These are phyloP conservation scores for Noctua janthina DNA, from an alignment of 2,888 invertebrate species.

Conservation along the genomic window DNA sequence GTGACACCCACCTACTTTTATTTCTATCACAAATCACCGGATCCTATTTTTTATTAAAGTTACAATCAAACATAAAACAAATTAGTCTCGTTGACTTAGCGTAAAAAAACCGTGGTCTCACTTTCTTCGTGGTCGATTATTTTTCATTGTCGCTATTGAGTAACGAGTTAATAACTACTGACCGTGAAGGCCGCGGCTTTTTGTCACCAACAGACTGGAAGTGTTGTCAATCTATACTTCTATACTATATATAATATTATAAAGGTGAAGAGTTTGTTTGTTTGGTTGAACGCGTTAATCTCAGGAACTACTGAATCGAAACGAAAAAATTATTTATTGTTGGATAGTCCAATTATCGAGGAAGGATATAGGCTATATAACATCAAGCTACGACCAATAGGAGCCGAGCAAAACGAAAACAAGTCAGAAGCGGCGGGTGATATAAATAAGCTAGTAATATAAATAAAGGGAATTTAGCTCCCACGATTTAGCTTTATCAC, in stretches of 20 bases:
- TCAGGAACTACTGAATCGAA: too few species aligned
- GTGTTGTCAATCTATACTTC: constrained; percentile 45
- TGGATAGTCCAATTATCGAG: too few species aligned
- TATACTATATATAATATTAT: too few species aligned
- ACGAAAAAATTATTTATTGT: too few species aligned
- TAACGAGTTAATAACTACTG: constrained; percentile 76
- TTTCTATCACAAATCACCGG: neutral
- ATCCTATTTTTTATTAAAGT: constrained; percentile 32
- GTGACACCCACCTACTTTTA: neutral
- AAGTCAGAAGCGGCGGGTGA: too few species aligned
- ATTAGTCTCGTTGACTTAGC: constrained; percentile 60
- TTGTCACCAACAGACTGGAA: constrained; percentile 64
- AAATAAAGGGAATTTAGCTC: constrained; percentile 41
- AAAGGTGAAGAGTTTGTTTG: too few species aligned
- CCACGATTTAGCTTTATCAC: constrained; percentile 15
- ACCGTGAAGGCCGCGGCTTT: constrained; percentile 85
- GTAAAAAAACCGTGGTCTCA: constrained; percentile 63
- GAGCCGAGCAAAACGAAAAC: too few species aligned
- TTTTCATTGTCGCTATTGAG: constrained; percentile 87
- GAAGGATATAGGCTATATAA: too few species aligned
- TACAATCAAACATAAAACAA: constrained; percentile 52
- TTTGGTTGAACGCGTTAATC: too few species aligned
- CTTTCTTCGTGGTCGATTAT: constrained; percentile 76
- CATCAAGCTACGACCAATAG: too few species aligned
- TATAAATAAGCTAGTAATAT: constrained; percentile 5